Percentiles rank a stretch among this genome's conserved stretches.
These are phyloP conservation scores for Lerista edwardsae DNA, from an alignment of 2,797 vertebrate genomes.

Conservation along the genomic window DNA sequence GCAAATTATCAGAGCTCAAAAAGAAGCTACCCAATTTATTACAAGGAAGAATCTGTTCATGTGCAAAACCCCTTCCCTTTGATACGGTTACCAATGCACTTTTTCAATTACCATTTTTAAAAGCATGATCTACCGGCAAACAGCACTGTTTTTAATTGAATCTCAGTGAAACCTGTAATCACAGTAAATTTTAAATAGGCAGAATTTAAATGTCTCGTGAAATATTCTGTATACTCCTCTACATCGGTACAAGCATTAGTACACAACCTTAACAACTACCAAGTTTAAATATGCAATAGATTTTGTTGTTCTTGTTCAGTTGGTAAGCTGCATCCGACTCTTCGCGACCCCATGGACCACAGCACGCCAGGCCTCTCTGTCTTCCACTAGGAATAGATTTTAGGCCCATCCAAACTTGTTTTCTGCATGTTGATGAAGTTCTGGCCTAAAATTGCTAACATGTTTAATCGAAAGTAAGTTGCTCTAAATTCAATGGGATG, in stretches of 20 bases:
- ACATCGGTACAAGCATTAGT: constrained; percentile 31
- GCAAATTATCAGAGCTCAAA: constrained; percentile 78
- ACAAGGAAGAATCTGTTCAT: constrained; percentile 75
- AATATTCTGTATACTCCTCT: constrained; percentile 45
- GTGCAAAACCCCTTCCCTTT: constrained; percentile 70
- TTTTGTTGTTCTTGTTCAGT: too few species aligned
- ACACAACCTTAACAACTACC: background rate
- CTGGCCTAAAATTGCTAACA: background rate
- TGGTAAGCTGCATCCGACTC: too few species aligned
- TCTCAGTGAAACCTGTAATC: constrained; percentile 63
- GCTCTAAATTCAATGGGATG: too few species aligned
- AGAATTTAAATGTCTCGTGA: constrained; percentile 49
- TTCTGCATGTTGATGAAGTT: constrained; percentile 12
- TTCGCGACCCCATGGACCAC: too few species aligned
- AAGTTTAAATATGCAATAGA: constrained; percentile 4
- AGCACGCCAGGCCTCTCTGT: too few species aligned
- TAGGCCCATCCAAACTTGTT: constrained; percentile 33
- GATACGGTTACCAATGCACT: constrained; percentile 62
- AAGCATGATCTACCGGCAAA: constrained; percentile 69
- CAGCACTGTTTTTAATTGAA: constrained; percentile 63
- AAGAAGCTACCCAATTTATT: constrained; percentile 79
- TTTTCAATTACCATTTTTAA: constrained; percentile 73
- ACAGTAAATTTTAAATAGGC: constrained; percentile 62
- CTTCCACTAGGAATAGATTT: too few species aligned
- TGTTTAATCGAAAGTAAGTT: too few species aligned